phyloP scores from a whole-genome alignment of 2,797 vertebrate genomes.

The Protonibea diacanthus region DNA sequence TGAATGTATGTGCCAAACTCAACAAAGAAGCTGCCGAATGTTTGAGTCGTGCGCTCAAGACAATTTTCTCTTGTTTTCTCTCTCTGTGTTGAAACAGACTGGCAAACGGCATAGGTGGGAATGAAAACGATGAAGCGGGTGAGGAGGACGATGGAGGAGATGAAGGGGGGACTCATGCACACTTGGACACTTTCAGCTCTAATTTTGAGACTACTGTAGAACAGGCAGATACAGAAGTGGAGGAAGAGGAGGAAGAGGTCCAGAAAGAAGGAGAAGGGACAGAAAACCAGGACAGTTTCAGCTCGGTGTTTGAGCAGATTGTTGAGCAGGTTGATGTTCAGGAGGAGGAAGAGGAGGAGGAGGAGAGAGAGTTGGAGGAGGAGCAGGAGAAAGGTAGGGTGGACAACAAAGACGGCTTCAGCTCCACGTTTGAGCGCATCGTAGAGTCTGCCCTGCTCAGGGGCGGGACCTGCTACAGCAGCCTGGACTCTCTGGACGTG shows the following conservation, averaged over 20 bases:
- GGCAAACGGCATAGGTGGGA: constrained; percentile 80
- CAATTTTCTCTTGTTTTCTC: constrained; percentile 36
- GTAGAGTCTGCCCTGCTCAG: constrained; percentile 95
- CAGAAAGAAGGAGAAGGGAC: constrained; percentile 60
- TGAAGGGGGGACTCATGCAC: constrained; percentile 49
- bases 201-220: constrained; percentile 87
- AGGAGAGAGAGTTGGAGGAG: constrained; percentile 80
- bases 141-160: constrained; percentile 68
- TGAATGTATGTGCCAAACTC: constrained; percentile 28
- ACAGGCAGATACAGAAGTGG: constrained; percentile 83
- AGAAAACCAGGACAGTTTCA: constrained; percentile 92
- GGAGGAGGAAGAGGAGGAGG: constrained; percentile 76
- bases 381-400: constrained; percentile 81
- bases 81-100: constrained; percentile 68
- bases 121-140: constrained; percentile 73
- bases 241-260: constrained; percentile 79
- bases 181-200: constrained; percentile 86
- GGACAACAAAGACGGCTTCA: constrained; percentile 95
- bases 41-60: constrained; percentile 17
- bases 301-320: constrained; percentile 94
- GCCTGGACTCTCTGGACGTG: constrained; percentile 95
- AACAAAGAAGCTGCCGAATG: constrained; percentile 6
- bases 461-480: constrained; percentile 95
- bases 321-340: constrained; percentile 88
- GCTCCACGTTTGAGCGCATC: constrained; percentile 96